These are phyloP conservation scores for Pocota personata DNA, from an alignment of 2,888 invertebrate genomes.

Conservation along the genomic window DNA sequence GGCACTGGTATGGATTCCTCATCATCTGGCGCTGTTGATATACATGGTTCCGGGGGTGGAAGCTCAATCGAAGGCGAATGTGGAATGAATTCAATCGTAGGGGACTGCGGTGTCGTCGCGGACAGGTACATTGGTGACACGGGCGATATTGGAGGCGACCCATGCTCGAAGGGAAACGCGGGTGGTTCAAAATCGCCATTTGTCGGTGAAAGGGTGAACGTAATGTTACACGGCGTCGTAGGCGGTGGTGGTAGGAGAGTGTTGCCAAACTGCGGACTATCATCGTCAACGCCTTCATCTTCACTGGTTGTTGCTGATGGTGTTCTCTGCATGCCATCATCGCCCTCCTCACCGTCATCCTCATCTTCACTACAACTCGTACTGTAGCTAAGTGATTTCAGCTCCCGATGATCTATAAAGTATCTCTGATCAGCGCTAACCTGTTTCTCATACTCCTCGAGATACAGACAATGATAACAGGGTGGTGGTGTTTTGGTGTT, in stretches of 20 bases:
- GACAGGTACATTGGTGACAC: constrained; percentile 78
- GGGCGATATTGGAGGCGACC: constrained; percentile 82
- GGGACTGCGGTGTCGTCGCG: constrained; percentile 74
- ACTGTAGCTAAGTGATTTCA: constrained; percentile 83
- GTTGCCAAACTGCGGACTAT: constrained; percentile 82
- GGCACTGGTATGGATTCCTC: constrained; percentile 77
- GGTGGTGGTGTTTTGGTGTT: constrained; percentile 87
- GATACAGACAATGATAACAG: constrained; percentile 90
- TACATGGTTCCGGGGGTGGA: constrained; percentile 81
- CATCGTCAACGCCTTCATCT: constrained; percentile 83
- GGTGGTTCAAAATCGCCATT: constrained; percentile 82
- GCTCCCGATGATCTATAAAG: constrained; percentile 80
- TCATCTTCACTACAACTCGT: constrained; percentile 83
- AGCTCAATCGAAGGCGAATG: constrained; percentile 85
- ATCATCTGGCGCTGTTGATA: constrained; percentile 66
- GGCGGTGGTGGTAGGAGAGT: constrained; percentile 82
- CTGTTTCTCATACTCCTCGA: constrained; percentile 88
- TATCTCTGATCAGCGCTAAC: constrained; percentile 82
- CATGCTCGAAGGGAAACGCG: constrained; percentile 79
- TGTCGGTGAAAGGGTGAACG: constrained; percentile 86
- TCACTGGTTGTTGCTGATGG: constrained; percentile 82
- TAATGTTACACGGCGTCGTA: constrained; percentile 85
- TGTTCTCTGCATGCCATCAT: constrained; percentile 75
- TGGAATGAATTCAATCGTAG: constrained; percentile 76
- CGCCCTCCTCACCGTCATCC: constrained; percentile 81